Percentiles rank a stretch among this genome's conserved stretches.
Conservation (phyloP, 2,888 invertebrate species). For the Creontiades dilutus region DNA sequence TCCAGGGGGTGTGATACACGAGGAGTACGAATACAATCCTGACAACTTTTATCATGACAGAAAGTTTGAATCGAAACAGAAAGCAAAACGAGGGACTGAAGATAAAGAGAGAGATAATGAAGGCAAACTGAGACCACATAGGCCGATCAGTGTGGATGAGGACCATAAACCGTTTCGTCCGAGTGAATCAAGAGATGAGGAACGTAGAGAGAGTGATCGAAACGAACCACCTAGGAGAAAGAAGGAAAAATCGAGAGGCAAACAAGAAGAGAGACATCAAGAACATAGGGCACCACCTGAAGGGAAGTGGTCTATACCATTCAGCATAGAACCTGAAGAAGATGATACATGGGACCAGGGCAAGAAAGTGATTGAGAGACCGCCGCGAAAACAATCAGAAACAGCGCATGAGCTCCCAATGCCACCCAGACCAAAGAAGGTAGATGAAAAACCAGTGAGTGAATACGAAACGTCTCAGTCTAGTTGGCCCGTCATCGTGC, state of each 20-base stretch:
- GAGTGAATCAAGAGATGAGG: constrained; percentile 35
- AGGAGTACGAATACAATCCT: constrained; percentile 57
- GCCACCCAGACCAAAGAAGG: neutral
- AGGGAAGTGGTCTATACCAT: constrained; percentile 55
- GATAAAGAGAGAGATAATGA: constrained; percentile 26
- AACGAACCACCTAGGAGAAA: constrained; percentile 7
- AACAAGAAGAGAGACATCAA: constrained; percentile 8
- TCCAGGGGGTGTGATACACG: constrained; percentile 5
- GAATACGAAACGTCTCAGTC: constrained; percentile 43
- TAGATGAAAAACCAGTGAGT: constrained; percentile 55
- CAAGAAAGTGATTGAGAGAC: neutral
- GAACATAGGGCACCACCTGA: neutral
- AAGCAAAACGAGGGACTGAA: constrained; percentile 57
- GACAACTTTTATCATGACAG: constrained; percentile 72
- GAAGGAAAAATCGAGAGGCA: constrained; percentile 43
- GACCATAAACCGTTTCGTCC: neutral
- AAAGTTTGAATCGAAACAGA: constrained; percentile 65
- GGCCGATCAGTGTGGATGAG: neutral
- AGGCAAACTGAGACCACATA: neutral
- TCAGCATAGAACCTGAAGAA: neutral
- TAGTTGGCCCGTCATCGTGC: constrained; percentile 49
- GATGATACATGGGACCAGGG: constrained; percentile 52
- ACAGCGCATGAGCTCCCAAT: neutral
- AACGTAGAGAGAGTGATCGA: constrained; percentile 31
- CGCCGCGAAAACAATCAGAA: constrained; percentile 32